These are phyloP conservation scores for Sebastes umbrosus DNA, from an alignment of 2,797 vertebrate genomes.

Conservation along the genomic window DNA sequence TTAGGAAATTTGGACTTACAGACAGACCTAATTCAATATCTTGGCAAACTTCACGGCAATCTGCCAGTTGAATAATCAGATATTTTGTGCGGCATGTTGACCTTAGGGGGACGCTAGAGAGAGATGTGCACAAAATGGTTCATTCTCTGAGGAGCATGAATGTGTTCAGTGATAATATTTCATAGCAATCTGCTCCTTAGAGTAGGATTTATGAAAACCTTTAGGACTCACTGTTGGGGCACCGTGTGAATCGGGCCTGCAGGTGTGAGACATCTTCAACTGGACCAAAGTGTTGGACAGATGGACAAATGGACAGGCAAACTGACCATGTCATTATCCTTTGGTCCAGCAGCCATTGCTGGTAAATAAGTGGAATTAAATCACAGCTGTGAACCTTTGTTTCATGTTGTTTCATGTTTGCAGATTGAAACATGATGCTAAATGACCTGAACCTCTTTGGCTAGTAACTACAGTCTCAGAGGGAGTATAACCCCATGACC, in stretches of 20 bases:
- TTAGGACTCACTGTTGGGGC: not conserved
- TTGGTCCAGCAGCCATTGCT: not conserved
- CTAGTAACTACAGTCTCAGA: not conserved
- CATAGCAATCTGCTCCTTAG: not conserved
- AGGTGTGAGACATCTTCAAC: not conserved
- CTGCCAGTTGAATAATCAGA: not conserved
- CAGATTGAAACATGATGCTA: not conserved
- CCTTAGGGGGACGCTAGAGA: not conserved
- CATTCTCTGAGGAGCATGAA: not conserved
- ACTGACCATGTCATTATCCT: not conserved
- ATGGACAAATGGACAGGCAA: not conserved
- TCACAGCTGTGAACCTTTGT: not conserved
- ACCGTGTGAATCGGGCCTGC: not conserved
- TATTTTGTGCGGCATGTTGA: not conserved
- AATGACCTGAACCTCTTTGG: constrained; percentile 6
- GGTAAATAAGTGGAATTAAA: not conserved
- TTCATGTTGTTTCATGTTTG: constrained; percentile 2
- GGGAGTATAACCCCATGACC: not conserved
- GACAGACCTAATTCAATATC: not conserved
- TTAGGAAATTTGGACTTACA: not conserved
- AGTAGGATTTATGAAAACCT: not conserved
- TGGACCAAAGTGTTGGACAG: not conserved
- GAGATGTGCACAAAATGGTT: not conserved
- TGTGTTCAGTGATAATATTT: not conserved
- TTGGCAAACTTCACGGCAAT: not conserved